Conservation (phyloP, 2,888 invertebrate species). For the Andrena fulva region DNA sequence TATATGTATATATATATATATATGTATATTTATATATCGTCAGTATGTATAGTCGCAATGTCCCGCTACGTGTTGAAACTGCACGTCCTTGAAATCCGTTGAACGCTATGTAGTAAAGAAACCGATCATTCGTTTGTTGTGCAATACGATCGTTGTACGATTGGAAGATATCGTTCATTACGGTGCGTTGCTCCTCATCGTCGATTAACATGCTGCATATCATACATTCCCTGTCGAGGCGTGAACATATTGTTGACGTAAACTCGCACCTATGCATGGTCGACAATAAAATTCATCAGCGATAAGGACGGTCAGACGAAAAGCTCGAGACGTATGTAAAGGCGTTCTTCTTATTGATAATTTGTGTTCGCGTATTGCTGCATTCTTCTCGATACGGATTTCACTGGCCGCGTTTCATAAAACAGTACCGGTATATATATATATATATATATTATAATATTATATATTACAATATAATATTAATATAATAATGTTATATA, state of each 20-base stretch:
- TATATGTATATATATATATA: conserved; percentile 54
- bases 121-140: conserved; percentile 27
- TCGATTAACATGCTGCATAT: conserved; percentile 40
- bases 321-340: conserved; percentile 40
- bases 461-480: neutral
- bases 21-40: conserved; percentile 44
- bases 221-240: conserved; percentile 32
- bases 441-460: conserved; percentile 6
- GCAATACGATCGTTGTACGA: conserved; percentile 30
- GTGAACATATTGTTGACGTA: conserved; percentile 37
- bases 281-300: conserved; percentile 16
- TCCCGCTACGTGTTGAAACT: conserved; percentile 60
- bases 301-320: conserved; percentile 35
- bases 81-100: conserved; percentile 54
- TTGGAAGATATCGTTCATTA: conserved; percentile 14
- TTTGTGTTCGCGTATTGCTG: conserved; percentile 29
- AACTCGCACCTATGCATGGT: conserved; percentile 24
- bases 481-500: conserved; percentile 38
- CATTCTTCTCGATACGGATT: conserved; percentile 49
- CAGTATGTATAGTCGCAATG: conserved; percentile 59
- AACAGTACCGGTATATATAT: conserved; percentile 55
- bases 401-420: conserved; percentile 62
- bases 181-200: conserved; percentile 13
- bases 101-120: conserved; percentile 10
- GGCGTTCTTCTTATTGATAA: conserved; percentile 18